Base-by-base conservation (phyloP, 1,140 invertebrate species). In the Diachasma alloeum region DNA sequence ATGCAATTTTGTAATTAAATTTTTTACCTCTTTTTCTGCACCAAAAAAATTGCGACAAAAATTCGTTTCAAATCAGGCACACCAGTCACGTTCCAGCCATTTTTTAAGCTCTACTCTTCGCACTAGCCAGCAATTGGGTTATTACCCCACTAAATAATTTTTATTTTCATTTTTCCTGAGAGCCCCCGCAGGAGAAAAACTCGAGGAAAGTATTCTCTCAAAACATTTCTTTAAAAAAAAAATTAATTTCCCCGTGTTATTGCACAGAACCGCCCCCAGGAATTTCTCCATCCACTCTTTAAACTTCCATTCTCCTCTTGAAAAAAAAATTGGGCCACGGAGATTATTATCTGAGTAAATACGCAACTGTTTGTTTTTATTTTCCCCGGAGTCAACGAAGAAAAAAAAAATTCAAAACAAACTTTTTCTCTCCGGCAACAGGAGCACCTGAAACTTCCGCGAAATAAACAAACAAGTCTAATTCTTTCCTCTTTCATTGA, bases 261-360 rank as follows among this genome's bases (percentile, higher is more conserved):
- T 19, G 6, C 17, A 15, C 48, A 3, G 24, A 63, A 63, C 19
- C 11, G 24, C 24, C 48, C 48, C n/a, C 48, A 19, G 48, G 48
- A 19, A n/a, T 53, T 53, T n/a, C 48, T 5, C 48, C 48, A 19
- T 19, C 48, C 48, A 2, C n/a, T 53, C 19, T 63, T 63, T 26
- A 26, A 63, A 26, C 19, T 26, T 26, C 24, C 19, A 63, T 63
- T 63, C 59, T 63, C 15, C 15, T 26, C 22, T 63, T 6, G 4
- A 15, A 63, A 26, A 63, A 26, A 63, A 63, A 63, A 63, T 63
- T 63, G 24, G 59, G 59, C 17, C 59, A 63, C 11, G 6, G 24
- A 63, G 59, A 63, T 31, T 63, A 63, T 63, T 63, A 63, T 63
- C 59, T 63, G 59, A 63, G 59, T 63, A 24, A 63, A 63, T 63